These are phyloP conservation scores for Lethenteron reissneri DNA, from an alignment of 2,113 vertebrate species.

Conservation along the genomic window DNA sequence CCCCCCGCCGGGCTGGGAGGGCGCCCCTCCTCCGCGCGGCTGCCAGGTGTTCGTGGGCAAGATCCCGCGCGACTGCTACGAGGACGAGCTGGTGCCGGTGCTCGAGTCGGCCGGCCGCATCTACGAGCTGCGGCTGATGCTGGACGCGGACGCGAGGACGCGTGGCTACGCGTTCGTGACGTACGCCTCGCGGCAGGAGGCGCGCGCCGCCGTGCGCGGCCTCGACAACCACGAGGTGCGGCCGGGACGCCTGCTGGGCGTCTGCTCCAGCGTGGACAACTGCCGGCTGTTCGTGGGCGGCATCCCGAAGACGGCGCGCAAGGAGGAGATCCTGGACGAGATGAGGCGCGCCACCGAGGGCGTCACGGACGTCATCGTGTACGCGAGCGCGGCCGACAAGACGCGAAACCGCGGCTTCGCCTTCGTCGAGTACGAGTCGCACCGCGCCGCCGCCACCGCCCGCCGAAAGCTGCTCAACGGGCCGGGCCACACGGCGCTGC, in stretches of 20 bases:
- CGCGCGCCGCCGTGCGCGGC: slow-evolving; percentile 54
- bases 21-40: slow-evolving; percentile 61
- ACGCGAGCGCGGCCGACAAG: slow-evolving; percentile 56
- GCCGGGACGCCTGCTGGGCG: slow-evolving; percentile 65
- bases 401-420: slow-evolving; percentile 74
- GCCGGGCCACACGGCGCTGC: slow-evolving; percentile 17
- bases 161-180: slow-evolving; percentile 87
- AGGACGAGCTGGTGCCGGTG: slow-evolving; percentile 69
- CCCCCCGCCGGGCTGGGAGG: slow-evolving; percentile 46
- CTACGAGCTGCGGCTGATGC: slow-evolving; percentile 86
- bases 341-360: slow-evolving; percentile 76
- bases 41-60: slow-evolving; percentile 95
- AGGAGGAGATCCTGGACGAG: slow-evolving; percentile 73
- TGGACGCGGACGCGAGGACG: slow-evolving; percentile 91
- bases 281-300: slow-evolving; percentile 78
- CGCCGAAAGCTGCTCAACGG: slow-evolving; percentile 61
- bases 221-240: slow-evolving; percentile 72
- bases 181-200: slow-evolving; percentile 63
- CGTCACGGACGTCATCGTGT: slow-evolving; percentile 73
- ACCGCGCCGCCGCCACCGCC: slow-evolving; percentile 83
- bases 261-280: slow-evolving; percentile 79
- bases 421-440: slow-evolving; percentile 77
- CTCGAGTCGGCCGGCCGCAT: slow-evolving; percentile 61
- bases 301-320: slow-evolving; percentile 74
- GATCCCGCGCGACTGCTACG: slow-evolving; percentile 82